Conservation (phyloP, 2,888 invertebrate genomes). For the Xestia xanthographa region DNA sequence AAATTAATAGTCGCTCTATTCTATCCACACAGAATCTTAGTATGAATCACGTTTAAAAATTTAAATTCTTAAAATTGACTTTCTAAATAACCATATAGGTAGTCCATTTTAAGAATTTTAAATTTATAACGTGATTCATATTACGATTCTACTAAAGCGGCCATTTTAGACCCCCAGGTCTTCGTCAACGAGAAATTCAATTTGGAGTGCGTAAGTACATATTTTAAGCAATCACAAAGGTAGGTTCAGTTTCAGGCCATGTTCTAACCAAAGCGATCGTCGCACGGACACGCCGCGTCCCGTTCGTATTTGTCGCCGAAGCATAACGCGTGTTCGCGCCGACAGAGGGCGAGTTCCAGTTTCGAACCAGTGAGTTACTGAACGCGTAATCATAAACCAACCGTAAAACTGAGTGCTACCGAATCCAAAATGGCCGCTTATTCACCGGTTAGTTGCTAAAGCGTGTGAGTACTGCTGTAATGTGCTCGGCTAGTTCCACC, state of each 20-base stretch:
- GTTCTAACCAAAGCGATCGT: background rate
- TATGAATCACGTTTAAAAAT: too few species aligned
- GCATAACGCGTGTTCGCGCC: background rate
- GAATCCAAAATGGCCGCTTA: constrained; percentile 23
- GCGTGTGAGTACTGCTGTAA: constrained; percentile 48
- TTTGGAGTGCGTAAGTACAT: background rate
- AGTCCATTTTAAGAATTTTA: too few species aligned
- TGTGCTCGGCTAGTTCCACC: constrained; percentile 91
- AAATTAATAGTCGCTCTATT: too few species aligned
- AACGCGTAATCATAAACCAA: background rate
- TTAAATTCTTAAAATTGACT: too few species aligned
- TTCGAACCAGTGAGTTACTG: too few species aligned
- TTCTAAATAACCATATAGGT: too few species aligned
- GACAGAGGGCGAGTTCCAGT: background rate
- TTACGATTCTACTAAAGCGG: too few species aligned
- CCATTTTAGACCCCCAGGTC: too few species aligned
- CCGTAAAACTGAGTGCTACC: background rate
- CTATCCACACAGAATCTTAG: too few species aligned
- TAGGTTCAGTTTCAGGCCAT: background rate
- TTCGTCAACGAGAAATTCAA: background rate
- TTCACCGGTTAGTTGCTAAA: constrained; percentile 6
- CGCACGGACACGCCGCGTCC: background rate
- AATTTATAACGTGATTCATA: too few species aligned
- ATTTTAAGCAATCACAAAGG: background rate
- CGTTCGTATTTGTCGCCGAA: background rate